Base-by-base conservation (phyloP, 1,140 invertebrate genomes). In the Hycleus phaleratus region DNA sequence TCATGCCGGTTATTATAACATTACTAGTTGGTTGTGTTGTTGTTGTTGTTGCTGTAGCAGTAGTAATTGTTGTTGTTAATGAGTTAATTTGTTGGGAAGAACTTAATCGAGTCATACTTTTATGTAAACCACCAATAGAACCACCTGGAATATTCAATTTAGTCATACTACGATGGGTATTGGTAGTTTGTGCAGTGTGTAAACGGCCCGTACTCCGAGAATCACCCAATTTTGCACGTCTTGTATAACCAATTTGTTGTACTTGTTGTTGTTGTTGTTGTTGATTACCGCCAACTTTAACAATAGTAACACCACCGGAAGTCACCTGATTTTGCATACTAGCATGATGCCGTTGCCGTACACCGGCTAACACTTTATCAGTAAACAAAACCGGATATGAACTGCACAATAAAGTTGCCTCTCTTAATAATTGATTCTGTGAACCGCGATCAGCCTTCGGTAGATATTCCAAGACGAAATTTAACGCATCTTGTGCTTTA, bases 71-170 rank as follows among this genome's bases (percentile, higher is more conserved):
- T 4, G 32, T 32, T 32, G 60, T 63, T 8, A 61, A 60, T 57
- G 68, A 63, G 67, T 79, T 81, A 54, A 86, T 85, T 67, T 86
- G 82, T 67, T 85, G 83, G 49, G 84, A 87, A 6, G 85, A 86
- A 58, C 85, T 87, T 42, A 89, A 72, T 40, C 86, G 78, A n/a
- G 86, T 88, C 85, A 89, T 87, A 68, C 86, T 89, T 69, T 88
- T 88, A 69, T 89, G 86, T 1, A 89, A 75, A n/a, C 85, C 86
- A 7, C 85, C 84, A 11, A 87, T 83, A 4, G 86, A 87, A 12
- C 85, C 85, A 78, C 79, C 81, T 49, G 81, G 82, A 62, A 86
- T 81, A 73, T 88, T 87, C 5, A 88, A 75, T 11, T 84, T 75
- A 0, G 85, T 88, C 82, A 88, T 87, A 70, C 85, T 87, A 38